Evolutionary conservation across 2,797 vertebrate species (phyloP), one percentile per base, ranked within the genome.

Genomic region (Sebastes variabilis): DNA sequence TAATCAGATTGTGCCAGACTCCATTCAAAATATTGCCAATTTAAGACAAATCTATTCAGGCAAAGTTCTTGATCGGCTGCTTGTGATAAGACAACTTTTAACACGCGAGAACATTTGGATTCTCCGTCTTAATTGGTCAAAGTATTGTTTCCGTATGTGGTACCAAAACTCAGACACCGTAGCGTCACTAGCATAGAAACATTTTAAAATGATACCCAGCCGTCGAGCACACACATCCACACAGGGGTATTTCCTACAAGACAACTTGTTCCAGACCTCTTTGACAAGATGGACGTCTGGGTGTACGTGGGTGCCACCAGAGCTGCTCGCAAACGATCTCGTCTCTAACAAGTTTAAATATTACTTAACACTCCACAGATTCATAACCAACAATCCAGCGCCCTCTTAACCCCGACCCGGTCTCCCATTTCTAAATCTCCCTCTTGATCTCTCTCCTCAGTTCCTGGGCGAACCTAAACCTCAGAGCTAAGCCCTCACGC

Each of bases 321-420:
- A 89, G 70, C 80, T 49, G 75, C 80, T 81, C 32, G 32, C 77
- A 60, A 70, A 82, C 49, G 4, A 68, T 81, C 69, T 20, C 3
- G 58, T 62, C 66, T 61, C 68, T 67, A 75, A 72, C 72, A 27
- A 73, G 70, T 86, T 83, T 79, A 81, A 81, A 79, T 72, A 81
- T 79, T 79, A 88, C 79, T 87, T 54, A 85, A 85, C 81, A 75
- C 84, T 77, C 75, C 59, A 54, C 69, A 79, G 81, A 90, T 86
- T 82, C 86, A 85, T 83, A 83, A 85, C 82, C 78, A 81, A 78
- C 82, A 81, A 74, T 72, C 65, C 88, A 64, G 79, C 20, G 18
- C 52, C 75, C 82, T 84, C 84, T 88, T 86, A 82, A 89, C 86
- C 90, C 90, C 49, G 87, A 81, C 77, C 75, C 42, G 30, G 78